Evolutionary conservation across 2,113 vertebrate genomes (phyloP), one percentile per base, ranked within the genome.

Genomic region (Nothoprocta perdicaria): DNA sequence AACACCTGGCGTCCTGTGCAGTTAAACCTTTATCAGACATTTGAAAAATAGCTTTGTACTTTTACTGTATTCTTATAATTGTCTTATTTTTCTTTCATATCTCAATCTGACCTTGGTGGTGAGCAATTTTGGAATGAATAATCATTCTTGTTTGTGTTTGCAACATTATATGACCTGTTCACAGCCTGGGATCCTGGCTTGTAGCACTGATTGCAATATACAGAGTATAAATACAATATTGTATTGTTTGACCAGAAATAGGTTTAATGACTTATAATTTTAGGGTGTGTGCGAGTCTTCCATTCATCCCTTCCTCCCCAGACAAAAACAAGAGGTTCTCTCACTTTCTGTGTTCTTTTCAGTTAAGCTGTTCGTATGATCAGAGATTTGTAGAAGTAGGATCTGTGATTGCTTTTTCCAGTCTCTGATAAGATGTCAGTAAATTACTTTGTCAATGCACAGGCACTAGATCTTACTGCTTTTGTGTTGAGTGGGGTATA

Each of bases 401-500:
- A 24, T 21, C 17, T 55, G 0, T 38, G 31, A 26, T 57, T 67
- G 22, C 33, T 31, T 22, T 23, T 71, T 52, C 83, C 19, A 5
- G 17, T 55, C 11, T 63, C 31, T 48, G n/a, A 10, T 88, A 29
- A 43, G 35, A 74, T 10, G 14, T 60, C n/a, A n/a, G 38, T n/a
- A 31, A 72, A 29, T 27, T 65, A 8, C 48, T 55, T 23, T 43
- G 16, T 61, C 48, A 73, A 2, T 53, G 58, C 12, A 12, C 8
- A n/a, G 27, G 8, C 0, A 0, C 31, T 71, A 10, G 11, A 38
- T 73, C 33, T 6, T 65, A 18, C 0, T 92, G 22, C 48, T 84
- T 13, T 68, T 53, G 27, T 24, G 23, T 6, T 57, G 17, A 33
- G 27, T 24, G 16, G 31, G 6, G 12, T 55, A 12, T 0, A 0